phyloP scores from a whole-genome alignment of 2,888 invertebrate genomes.

The Minunthozetes semirufus region DNA sequence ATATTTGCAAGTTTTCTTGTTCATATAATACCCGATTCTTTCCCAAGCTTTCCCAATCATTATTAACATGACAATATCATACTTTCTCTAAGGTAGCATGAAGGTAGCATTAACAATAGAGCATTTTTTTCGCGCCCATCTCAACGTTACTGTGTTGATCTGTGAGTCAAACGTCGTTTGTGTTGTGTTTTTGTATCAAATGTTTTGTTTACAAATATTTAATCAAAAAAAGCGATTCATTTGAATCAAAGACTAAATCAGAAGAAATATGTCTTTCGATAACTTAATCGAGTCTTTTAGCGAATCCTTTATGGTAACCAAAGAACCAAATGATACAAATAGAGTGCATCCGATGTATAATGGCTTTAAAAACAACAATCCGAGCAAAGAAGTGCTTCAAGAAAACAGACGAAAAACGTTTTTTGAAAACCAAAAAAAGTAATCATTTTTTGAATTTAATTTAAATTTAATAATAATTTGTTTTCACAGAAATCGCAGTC shows the following conservation, averaged over 20 bases:
- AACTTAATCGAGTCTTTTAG: not conserved
- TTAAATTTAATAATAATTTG: not conserved
- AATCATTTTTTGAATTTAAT: not conserved
- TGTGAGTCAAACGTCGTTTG: too few relatives aligned
- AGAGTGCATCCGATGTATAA: not conserved
- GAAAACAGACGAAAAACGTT: not conserved
- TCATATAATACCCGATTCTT: too few relatives aligned
- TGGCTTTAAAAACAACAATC: not conserved
- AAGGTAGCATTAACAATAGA: too few relatives aligned
- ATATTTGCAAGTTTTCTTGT: too few relatives aligned
- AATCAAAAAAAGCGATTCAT: not conserved
- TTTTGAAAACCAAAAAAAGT: slow-evolving; percentile 6
- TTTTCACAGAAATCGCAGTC: slow-evolving; percentile 12
- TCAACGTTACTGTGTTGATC: too few relatives aligned
- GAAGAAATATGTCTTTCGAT: slow-evolving; percentile 6
- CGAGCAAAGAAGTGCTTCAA: not conserved
- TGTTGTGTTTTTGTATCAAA: slow-evolving; percentile 33
- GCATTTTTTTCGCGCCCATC: too few relatives aligned
- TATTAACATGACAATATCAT: too few relatives aligned
- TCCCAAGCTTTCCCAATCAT: too few relatives aligned
- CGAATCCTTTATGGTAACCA: not conserved
- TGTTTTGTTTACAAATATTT: not conserved
- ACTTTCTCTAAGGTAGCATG: too few relatives aligned
- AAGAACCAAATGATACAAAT: not conserved
- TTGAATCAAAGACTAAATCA: not conserved